Percentiles rank a stretch among this genome's conserved stretches.
phyloP scores from a whole-genome alignment of 2,888 invertebrate genomes.

The Sycophila texana region DNA sequence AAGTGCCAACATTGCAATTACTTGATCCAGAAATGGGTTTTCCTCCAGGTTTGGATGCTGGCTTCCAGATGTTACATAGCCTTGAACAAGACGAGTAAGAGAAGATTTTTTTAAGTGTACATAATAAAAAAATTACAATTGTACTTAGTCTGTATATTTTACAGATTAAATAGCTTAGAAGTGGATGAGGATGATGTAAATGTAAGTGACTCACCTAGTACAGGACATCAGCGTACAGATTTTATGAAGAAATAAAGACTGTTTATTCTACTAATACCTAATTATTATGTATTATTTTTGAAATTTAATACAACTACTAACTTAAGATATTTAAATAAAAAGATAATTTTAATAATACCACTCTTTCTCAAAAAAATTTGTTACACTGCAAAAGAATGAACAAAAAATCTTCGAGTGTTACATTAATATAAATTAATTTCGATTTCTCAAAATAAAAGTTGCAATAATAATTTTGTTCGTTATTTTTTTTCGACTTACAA shows the following conservation, averaged over 20 bases:
- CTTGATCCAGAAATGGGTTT: conserved; percentile 74
- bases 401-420: too few relatives aligned
- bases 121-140: conserved; percentile 34
- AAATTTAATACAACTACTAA: conserved; percentile 34
- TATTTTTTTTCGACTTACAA: too few relatives aligned
- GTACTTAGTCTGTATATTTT: conserved; percentile 17
- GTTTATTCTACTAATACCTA: conserved; percentile 28
- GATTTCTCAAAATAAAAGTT: too few relatives aligned
- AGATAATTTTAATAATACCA: not conserved
- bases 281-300: conserved; percentile 12
- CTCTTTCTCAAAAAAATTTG: too few relatives aligned
- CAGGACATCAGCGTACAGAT: conserved; percentile 60
- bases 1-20: conserved; percentile 72
- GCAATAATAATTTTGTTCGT: too few relatives aligned
- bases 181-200: conserved; percentile 70
- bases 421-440: too few relatives aligned
- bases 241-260: conserved; percentile 56
- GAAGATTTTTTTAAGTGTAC: conserved; percentile 30
- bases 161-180: conserved; percentile 70
- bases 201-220: conserved; percentile 66
- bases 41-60: conserved; percentile 80
- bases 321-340: conserved; percentile 15
- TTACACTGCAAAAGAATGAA: too few relatives aligned
- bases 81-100: conserved; percentile 79
- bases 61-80: conserved; percentile 82